Evolutionary conservation across 2,797 vertebrate species (phyloP).

Genomic region (Vespertilio murinus): DNA sequence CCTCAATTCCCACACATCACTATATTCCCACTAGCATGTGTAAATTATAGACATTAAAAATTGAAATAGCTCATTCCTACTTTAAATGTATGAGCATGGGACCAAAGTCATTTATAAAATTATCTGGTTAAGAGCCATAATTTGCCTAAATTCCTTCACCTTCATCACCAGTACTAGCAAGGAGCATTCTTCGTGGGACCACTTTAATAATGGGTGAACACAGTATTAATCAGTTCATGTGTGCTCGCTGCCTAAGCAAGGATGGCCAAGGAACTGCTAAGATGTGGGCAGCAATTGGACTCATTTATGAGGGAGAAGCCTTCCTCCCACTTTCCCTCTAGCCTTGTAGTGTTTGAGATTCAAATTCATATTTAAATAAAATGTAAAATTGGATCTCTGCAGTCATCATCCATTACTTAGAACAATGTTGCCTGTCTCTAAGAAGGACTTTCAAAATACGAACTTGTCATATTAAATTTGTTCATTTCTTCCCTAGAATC

Average conservation of each 20-base stretch:
- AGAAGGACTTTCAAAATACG: not conserved
- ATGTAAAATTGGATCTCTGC: accelerated
- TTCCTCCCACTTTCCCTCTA: no score
- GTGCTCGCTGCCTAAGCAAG: not conserved
- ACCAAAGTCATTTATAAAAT: not conserved
- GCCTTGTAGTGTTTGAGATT: not conserved
- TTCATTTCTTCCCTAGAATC: not conserved
- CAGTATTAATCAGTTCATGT: not conserved
- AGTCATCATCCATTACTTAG: not conserved
- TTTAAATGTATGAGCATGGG: not conserved
- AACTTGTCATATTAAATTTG: accelerated
- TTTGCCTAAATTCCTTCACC: not conserved
- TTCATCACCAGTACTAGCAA: not conserved
- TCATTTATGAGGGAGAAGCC: not conserved
- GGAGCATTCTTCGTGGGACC: not conserved
- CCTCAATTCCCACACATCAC: not conserved
- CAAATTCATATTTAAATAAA: no score
- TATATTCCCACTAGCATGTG: accelerated
- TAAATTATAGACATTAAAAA: not conserved
- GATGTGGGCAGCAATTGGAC: no score
- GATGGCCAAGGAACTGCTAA: accelerated
- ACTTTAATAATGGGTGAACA: not conserved
- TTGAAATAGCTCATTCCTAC: not conserved
- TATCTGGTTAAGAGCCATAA: not conserved
- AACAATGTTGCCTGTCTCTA: not conserved